phyloP scores from a whole-genome alignment of 2,888 invertebrate genomes.

The Eristalinus sepulchralis region DNA sequence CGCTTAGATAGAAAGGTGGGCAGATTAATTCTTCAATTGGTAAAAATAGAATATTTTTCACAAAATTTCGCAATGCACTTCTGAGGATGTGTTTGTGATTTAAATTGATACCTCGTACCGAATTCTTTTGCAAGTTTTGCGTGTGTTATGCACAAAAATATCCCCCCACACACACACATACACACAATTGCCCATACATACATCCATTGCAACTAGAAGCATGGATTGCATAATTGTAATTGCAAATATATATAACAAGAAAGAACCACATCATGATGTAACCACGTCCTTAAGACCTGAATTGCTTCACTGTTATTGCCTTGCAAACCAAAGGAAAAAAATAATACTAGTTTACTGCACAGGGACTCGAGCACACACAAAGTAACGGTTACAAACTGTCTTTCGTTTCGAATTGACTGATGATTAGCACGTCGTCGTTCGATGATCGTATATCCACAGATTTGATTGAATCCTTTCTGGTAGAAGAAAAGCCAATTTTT shows the following conservation, averaged over 20 bases:
- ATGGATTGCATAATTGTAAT: constrained; percentile 62
- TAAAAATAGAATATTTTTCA: constrained; percentile 61
- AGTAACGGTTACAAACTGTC: constrained; percentile 33
- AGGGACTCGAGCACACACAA: neutral
- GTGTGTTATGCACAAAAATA: constrained; percentile 62
- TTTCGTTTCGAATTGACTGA: neutral
- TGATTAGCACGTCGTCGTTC: neutral
- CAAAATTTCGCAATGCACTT: constrained; percentile 61
- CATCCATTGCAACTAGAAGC: constrained; percentile 39
- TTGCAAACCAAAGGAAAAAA: neutral
- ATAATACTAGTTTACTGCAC: neutral
- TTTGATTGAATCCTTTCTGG: neutral
- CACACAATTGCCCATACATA: constrained; percentile 22
- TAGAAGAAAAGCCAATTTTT: neutral
- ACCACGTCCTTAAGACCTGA: constrained; percentile 26
- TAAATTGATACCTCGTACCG: constrained; percentile 31
- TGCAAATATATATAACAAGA: neutral
- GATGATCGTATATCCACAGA: neutral
- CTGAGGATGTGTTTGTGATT: constrained; percentile 31
- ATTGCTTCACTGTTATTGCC: constrained; percentile 55
- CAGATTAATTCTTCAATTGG: constrained; percentile 17
- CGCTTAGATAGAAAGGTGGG: neutral
- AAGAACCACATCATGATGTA: constrained; percentile 52
- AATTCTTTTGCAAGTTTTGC: constrained; percentile 35
- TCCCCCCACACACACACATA: neutral